Conservation (phyloP, 2,888 invertebrate genomes). For the Agrochola lota region DNA sequence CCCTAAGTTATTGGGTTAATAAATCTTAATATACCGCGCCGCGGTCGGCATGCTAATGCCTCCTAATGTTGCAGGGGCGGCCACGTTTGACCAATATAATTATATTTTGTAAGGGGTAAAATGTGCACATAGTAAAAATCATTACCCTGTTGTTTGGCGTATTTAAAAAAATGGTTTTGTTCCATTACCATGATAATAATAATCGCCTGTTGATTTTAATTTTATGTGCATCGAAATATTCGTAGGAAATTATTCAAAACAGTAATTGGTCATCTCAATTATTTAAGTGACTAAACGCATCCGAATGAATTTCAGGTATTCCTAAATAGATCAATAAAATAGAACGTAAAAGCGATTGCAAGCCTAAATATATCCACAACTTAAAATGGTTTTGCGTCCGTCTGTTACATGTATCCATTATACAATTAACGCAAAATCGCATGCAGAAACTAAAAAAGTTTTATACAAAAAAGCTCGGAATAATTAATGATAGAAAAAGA, state of each 20-base stretch:
- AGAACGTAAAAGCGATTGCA: background rate
- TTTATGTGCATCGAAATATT: background rate
- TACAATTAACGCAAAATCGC: conserved; percentile 68
- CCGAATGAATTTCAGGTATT: background rate
- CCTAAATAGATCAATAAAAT: conserved; percentile 15
- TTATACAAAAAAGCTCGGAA: conserved; percentile 67
- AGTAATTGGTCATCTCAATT: background rate
- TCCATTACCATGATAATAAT: background rate
- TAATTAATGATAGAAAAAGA: conserved; percentile 82
- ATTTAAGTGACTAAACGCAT: background rate
- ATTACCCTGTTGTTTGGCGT: background rate
- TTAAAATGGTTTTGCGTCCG: conserved; percentile 19
- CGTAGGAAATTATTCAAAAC: background rate
- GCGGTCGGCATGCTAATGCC: conserved; percentile 72
- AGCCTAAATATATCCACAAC: conserved; percentile 26
- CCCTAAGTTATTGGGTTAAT: conserved; percentile 74
- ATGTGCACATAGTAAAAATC: conserved; percentile 30
- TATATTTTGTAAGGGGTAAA: conserved; percentile 64
- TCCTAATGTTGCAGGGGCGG: conserved; percentile 73
- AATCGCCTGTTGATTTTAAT: background rate
- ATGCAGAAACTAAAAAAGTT: conserved; percentile 62
- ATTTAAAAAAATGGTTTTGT: background rate
- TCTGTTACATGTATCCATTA: conserved; percentile 62
- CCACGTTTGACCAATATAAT: conserved; percentile 57
- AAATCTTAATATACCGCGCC: conserved; percentile 75